Conservation (phyloP, 2,797 vertebrate genomes). For the Urophycis tenuis region DNA sequence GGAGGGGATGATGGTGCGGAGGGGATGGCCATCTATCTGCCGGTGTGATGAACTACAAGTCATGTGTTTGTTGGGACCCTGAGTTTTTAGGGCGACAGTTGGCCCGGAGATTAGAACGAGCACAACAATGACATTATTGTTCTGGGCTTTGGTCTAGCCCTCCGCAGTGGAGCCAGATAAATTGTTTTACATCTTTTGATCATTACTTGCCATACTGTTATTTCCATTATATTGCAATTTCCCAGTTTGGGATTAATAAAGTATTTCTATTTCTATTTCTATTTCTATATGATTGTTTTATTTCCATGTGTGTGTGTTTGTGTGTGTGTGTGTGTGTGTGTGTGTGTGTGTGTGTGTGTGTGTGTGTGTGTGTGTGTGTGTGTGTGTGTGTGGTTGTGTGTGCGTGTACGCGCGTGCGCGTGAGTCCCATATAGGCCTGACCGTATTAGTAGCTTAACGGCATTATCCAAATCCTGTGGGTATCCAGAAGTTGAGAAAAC, state of each 20-base stretch:
- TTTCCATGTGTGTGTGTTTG: not conserved
- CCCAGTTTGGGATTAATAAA: too few species aligned
- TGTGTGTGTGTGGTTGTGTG: too few species aligned
- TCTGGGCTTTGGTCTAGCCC: not conserved
- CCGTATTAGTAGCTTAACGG: conserved; percentile 25
- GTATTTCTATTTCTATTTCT: too few species aligned
- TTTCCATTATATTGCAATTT: not conserved
- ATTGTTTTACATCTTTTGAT: not conserved
- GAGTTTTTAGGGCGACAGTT: not conserved
- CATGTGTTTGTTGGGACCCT: not conserved
- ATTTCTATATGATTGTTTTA: not conserved
- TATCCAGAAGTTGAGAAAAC: conserved; percentile 18
- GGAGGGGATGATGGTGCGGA: not conserved
- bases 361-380: conserved; percentile 10
- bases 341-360: conserved; percentile 11
- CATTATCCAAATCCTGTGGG: conserved; percentile 1
- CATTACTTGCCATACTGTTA: not conserved
- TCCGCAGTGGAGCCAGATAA: not conserved
- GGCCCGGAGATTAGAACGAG: not conserved
- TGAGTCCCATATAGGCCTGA: not conserved
- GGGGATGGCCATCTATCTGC: conserved; percentile 38
- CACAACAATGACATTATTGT: not conserved
- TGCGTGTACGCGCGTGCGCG: too few species aligned
- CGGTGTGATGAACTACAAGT: conserved; percentile 16
- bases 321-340: conserved; percentile 11